phyloP scores from a whole-genome alignment of 35 echinoderm and acorn worm species.

The Lytechinus variegatus region DNA sequence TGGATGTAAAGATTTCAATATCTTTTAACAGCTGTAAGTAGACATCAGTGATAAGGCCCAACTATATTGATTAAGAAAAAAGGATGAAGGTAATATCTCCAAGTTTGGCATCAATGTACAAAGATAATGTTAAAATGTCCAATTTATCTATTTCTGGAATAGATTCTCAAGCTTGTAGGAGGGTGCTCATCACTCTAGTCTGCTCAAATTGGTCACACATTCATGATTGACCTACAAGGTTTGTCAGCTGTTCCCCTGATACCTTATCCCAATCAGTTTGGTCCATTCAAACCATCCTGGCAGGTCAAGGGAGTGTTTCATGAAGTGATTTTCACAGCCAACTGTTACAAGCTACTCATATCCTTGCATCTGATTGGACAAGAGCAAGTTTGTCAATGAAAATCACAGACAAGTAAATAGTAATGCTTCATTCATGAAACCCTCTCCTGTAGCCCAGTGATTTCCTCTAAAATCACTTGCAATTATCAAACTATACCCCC shows the following conservation, averaged over 20 bases:
- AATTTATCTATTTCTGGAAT: background rate
- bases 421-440: too few species aligned
- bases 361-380: too few species aligned
- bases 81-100: background rate
- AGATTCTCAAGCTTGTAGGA: background rate
- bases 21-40: too few species aligned
- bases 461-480: background rate
- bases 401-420: too few species aligned
- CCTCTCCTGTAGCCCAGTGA: background rate
- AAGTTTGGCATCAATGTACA: background rate
- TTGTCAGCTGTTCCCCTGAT: slow-evolving; percentile 8
- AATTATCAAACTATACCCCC: background rate
- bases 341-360: too few species aligned
- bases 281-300: background rate
- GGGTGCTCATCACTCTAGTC: background rate
- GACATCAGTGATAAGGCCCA: too few species aligned
- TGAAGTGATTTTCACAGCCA: too few species aligned
- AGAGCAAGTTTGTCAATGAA: too few species aligned
- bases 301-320: background rate
- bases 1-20: too few species aligned
- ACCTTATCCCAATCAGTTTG: background rate
- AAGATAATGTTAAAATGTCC: background rate
- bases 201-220: background rate
- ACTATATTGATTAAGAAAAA: too few species aligned
- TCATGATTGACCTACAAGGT: background rate